Evolutionary conservation across 2,888 invertebrate genomes (phyloP).

Genomic region (Apodemia duryi): DNA sequence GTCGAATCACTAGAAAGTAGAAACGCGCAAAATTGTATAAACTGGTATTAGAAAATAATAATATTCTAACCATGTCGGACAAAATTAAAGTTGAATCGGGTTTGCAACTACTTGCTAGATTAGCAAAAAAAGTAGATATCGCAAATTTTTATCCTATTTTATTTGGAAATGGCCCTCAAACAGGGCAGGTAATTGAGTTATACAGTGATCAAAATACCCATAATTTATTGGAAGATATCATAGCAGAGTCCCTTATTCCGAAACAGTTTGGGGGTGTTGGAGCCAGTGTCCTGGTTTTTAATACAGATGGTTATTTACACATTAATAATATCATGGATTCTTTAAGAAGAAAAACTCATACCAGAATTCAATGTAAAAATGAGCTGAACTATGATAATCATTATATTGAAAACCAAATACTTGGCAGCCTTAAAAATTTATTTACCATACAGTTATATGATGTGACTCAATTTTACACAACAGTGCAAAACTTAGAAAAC

Average conservation of each 20-base stretch:
- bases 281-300: constrained; percentile 55
- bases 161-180: constrained; percentile 55
- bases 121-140: constrained; percentile 61
- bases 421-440: constrained; percentile 44
- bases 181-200: constrained; percentile 58
- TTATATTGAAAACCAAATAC: constrained; percentile 35
- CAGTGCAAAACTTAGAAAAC: constrained; percentile 63
- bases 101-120: constrained; percentile 75
- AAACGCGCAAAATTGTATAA: no score
- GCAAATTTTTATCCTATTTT: constrained; percentile 65
- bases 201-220: constrained; percentile 43
- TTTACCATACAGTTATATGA: constrained; percentile 59
- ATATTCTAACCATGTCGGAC: constrained; percentile 27
- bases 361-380: constrained; percentile 17
- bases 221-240: constrained; percentile 52
- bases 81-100: constrained; percentile 77
- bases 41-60: background rate
- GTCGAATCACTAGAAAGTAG: no score
- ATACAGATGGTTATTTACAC: constrained; percentile 63
- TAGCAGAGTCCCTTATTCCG: constrained; percentile 52
- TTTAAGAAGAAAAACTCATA: constrained; percentile 39
- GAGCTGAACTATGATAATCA: constrained; percentile 21
- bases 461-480: constrained; percentile 57
- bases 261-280: constrained; percentile 42
- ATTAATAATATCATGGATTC: constrained; percentile 39